Evolutionary conservation across 23 tunicate genomes (phyloP).

Genomic region (Halocynthia roretzi): DNA sequence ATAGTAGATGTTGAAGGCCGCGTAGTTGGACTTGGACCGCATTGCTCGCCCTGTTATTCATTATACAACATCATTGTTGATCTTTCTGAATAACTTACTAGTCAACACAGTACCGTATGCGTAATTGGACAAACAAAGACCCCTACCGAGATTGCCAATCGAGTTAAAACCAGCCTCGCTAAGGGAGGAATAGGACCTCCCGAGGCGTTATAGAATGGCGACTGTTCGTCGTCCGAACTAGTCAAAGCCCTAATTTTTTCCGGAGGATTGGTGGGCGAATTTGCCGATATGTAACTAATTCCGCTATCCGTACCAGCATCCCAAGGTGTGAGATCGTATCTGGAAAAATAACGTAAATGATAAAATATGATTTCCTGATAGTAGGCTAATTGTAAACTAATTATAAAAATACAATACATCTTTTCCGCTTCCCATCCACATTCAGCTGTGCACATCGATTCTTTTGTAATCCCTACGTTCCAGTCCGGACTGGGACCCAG

Average conservation of each 20-base stretch:
- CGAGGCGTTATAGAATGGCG: slow-evolving; percentile 63
- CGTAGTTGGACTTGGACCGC: slow-evolving; percentile 42
- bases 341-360: slow-evolving; percentile 6
- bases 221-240: slow-evolving; percentile 44
- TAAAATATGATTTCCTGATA: not conserved
- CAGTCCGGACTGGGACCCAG: slow-evolving; percentile 99
- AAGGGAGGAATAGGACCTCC: slow-evolving; percentile 72
- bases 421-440: slow-evolving; percentile 77
- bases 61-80: not conserved
- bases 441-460: slow-evolving; percentile 65
- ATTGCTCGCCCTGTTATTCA: slow-evolving; percentile 51
- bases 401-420: slow-evolving; percentile 25
- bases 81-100: not conserved
- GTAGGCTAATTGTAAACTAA: not conserved
- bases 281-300: slow-evolving; percentile 60
- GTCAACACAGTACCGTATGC: not conserved
- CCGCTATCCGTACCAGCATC: slow-evolving; percentile 97
- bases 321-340: slow-evolving; percentile 79
- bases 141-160: slow-evolving; percentile 46
- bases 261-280: slow-evolving; percentile 78
- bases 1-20: not conserved
- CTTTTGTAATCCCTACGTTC: slow-evolving; percentile 80
- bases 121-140: not conserved
- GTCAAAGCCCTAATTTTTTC: slow-evolving; percentile 56
- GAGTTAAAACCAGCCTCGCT: slow-evolving; percentile 49